Percentiles rank a stretch among this genome's conserved stretches.
phyloP scores from a whole-genome alignment of 2,888 invertebrate genomes.

The Apamea epomidion region DNA sequence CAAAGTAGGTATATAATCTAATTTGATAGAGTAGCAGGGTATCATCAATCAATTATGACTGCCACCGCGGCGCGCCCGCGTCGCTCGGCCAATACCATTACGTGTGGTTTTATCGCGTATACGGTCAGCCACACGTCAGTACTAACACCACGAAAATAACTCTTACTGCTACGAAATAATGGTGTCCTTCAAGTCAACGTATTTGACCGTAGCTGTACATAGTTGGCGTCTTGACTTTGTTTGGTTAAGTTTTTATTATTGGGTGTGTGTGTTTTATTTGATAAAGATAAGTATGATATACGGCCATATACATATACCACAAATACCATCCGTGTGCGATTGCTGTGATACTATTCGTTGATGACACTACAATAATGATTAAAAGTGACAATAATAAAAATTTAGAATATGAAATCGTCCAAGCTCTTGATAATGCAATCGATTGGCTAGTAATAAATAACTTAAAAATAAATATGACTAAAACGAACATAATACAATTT shows the following conservation, averaged over 20 bases:
- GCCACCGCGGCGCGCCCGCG: background rate
- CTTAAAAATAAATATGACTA: too few species aligned
- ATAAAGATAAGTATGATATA: too few species aligned
- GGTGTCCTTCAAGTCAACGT: background rate
- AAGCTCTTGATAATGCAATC: too few species aligned
- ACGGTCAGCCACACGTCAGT: background rate
- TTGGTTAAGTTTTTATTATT: background rate
- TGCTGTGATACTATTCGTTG: too few species aligned
- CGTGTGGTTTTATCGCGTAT: slow-evolving; percentile 12
- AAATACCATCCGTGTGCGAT: too few species aligned
- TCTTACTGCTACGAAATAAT: background rate
- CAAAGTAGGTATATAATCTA: slow-evolving; percentile 22
- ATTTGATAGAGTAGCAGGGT: slow-evolving; percentile 44
- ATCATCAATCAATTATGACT: slow-evolving; percentile 49
- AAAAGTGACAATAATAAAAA: too few species aligned
- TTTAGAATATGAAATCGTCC: too few species aligned
- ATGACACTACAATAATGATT: too few species aligned
- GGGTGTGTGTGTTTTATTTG: slow-evolving; percentile 5
- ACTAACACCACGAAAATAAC: background rate
- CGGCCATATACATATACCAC: too few species aligned
- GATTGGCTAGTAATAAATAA: too few species aligned
- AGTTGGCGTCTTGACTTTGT: background rate
- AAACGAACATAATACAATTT: too few species aligned
- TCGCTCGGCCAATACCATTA: slow-evolving; percentile 35
- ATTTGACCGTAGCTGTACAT: background rate